Evolutionary conservation across 2,797 vertebrate genomes (phyloP), one percentile per base, ranked within the genome.

Genomic region (Sebastolobus altivelis): DNA sequence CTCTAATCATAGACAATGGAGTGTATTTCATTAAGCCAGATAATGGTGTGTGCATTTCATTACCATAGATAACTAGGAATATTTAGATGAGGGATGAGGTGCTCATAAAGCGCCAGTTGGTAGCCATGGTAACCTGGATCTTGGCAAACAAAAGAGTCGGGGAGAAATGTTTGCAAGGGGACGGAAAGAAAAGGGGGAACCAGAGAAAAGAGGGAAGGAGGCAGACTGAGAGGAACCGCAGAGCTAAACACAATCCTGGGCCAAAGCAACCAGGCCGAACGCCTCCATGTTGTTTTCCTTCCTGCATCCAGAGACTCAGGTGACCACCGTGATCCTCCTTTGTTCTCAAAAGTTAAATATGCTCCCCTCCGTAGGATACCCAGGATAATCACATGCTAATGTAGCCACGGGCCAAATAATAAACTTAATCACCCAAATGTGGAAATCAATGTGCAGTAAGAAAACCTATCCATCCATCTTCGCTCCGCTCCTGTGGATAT

Each of bases 41-140:
- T 94, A 94, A 95, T 93, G 91, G 91, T 89, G 93, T 93, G 90
- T 93, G 94, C 93, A 94, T 95, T 92, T 94, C 92, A 95, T 95
- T 95, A 93, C 88, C 94, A 94, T 94, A 92, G 89, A 94, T 95
- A 94, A 95, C 92, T 89, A 89, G 89, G 93, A 84, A 91, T 93
- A 95, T 94, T 94, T 89, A 93, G 91, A 94, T 94, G 94, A 94
- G 91, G 90, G 88, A 94, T 93, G 94, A 93, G 94, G 92, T 90
- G 90, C 93, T 93, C 89, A 81, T 93, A 89, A 90, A 90, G 92
- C 84, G 77, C 89, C 92, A 67, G 86, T 79, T 86, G 90, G 93
- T 94, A 54, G 85, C 86, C 91, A 93, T 94, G 93, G 93, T 46
- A 94, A 95, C 94, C 83, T 13, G 87, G 88, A 88, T 90, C 91